Conservation (phyloP, 2,888 invertebrate species). For the Alviniconcha strummeri region DNA sequence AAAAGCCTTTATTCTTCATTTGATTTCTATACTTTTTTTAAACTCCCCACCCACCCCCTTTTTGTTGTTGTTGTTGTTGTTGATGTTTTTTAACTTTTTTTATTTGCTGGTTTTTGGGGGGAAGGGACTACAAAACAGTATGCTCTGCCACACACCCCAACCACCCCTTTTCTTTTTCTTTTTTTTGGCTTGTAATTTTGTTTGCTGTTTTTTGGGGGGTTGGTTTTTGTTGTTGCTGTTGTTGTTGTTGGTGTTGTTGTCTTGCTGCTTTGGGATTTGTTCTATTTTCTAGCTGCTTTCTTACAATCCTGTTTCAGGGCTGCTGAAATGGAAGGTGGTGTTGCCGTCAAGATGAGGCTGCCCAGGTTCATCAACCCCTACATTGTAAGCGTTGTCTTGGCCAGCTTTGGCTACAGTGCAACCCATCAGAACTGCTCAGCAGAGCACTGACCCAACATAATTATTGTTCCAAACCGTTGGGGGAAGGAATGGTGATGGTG, state of each 20-base stretch:
- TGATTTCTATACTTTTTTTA: not conserved
- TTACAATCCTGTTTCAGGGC: constrained; percentile 72
- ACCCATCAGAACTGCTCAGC: too few relatives aligned
- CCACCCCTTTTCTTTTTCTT: too few relatives aligned
- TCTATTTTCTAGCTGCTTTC: too few relatives aligned
- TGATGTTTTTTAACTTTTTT: not conserved
- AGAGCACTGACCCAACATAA: too few relatives aligned
- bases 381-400: constrained; percentile 75
- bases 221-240: not conserved
- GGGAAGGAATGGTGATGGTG: too few relatives aligned
- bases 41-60: not conserved
- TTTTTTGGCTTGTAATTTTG: too few relatives aligned
- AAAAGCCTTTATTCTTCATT: not conserved
- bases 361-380: constrained; percentile 82
- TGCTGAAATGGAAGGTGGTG: constrained; percentile 80
- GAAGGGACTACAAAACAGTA: too few relatives aligned
- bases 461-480: too few relatives aligned
- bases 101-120: not conserved
- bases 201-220: not conserved
- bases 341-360: constrained; percentile 80
- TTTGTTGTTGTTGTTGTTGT: not conserved
- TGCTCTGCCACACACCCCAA: too few relatives aligned
- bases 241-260: too few relatives aligned
- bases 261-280: too few relatives aligned
- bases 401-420: too few relatives aligned